Base-by-base conservation (phyloP, 2,113 vertebrate species). In the Sisor rabdophorus region DNA sequence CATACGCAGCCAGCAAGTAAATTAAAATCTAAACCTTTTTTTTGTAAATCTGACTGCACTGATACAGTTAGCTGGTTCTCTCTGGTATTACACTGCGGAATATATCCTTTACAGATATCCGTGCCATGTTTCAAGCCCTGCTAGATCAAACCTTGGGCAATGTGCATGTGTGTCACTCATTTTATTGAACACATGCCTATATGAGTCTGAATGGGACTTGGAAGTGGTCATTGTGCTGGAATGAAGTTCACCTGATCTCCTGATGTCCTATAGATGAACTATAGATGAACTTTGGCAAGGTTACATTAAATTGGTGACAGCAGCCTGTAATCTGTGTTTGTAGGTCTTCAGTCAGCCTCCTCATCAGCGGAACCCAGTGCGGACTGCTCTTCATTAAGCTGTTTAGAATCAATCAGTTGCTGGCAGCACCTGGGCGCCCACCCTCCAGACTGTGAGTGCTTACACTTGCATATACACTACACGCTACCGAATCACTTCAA, bases 271-370 rank as follows among this genome's bases (percentile, higher is more conserved):
- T n/a, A n/a, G 22, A 48, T 44, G 55, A 44, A 28, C 22, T 15
- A 30, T 76, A 56, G 55, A 59, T 64, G 36, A 47, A 78, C 68
- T 44, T 32, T 71, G 68, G 68, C 48, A 72, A 26, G 16, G 50
- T 72, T 78, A 65, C 11, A 55, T 32, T 65, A 36, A 78, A 63
- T 52, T 64, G 59, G 48, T 71, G 58, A 9, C 63, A 78, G 59
- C 59, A 48, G 36, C 40, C 56, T 55, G 76, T 71, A 77, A 77
- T 71, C 67, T 77, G 68, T 78, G 63, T 63, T 71, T 71, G 63
- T 44, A 58, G 68, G 58, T 11, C 56, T 52, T 59, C 63, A 72
- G 47, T 53, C 47, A 32, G 22, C 32, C 40, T 63, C 76, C 65
- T 13, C 20, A 32, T 56, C 47, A n/a, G 69, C 24, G 24, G 60